phyloP scores from a whole-genome alignment of 2,797 vertebrate genomes.

The Alectoris magna region DNA sequence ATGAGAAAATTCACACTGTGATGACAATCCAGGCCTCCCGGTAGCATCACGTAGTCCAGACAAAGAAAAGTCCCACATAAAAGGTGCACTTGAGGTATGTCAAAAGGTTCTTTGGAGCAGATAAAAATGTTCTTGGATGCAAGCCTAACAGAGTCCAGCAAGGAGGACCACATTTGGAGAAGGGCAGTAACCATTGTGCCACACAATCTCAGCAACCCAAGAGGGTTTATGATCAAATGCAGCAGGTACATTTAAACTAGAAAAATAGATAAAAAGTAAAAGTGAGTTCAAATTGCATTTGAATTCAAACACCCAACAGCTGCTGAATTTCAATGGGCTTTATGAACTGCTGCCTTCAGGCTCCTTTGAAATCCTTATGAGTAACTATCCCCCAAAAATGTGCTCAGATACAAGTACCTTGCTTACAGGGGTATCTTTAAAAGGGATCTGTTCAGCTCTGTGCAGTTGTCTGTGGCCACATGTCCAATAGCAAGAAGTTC shows the following conservation, averaged over 20 bases:
- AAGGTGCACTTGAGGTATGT: neutral
- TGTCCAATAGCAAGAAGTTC: neutral
- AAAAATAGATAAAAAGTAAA: neutral
- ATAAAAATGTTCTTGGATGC: neutral
- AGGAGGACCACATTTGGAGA: neutral
- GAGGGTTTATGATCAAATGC: neutral
- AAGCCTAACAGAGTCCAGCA: neutral
- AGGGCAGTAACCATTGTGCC: neutral
- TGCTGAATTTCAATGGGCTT: slow-evolving; percentile 2
- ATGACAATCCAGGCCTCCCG: neutral
- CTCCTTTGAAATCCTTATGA: neutral
- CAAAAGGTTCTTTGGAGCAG: neutral
- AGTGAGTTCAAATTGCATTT: neutral
- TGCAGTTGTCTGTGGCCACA: neutral
- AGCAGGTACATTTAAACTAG: neutral
- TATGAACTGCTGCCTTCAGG: neutral
- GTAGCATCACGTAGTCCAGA: neutral
- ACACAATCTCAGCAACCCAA: neutral
- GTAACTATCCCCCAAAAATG: neutral
- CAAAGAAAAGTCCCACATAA: neutral
- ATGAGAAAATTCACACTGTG: neutral
- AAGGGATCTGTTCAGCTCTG: neutral
- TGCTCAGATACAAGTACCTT: neutral
- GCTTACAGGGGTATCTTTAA: neutral
- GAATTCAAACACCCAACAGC: neutral